Evolutionary conservation across 2,888 invertebrate species (phyloP), one percentile per base, ranked within the genome.

Genomic region (Eupithecia exiguata): DNA sequence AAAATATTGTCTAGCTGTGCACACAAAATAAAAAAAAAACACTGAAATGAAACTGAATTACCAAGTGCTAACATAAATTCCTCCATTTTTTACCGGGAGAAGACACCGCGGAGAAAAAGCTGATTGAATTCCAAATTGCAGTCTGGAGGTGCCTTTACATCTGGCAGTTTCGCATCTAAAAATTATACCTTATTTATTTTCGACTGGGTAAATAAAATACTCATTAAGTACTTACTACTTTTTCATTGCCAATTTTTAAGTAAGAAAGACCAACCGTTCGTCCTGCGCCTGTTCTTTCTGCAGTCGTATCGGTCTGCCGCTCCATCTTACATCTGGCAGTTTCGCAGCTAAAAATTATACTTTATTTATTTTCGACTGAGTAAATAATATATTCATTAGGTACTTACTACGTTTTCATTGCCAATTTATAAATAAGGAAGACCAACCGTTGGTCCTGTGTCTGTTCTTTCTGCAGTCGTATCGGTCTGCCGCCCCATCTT

Each of bases 61-160:
- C 80, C 81, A 86, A 84, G 85, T 83, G 73, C 71, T 63, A 73
- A 77, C 79, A 84, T 83, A 84, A 86, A 86, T 85, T 87, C 83
- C 66, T 66, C 79, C 82, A 80, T 76, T 83, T 84, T 71, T 82
- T 71, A 82, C 80, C 80, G 78, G 76, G 76, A 74, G 82, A 77
- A 82, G 84, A 82, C 81, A 81, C 78, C 75, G 75, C 70, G 65
- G 79, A 78, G 84, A 86, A 87, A 87, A 88, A 87, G 83, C 87
- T 89, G 89, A 89, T 89, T 89, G 90, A 90, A 90, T 90, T 82
- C 85, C 89, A 90, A 90, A 90, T 90, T 89, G 89, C 87, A 87
- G 84, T 84, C 81, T 83, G 71, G 70, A 69, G 72, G 69, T 68
- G 63, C 65, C 75, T 86, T 88, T 86, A 87, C 67, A 84, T 21